Base-by-base conservation (phyloP, 2,888 invertebrate genomes). In the Pharmacophagus antenor region DNA sequence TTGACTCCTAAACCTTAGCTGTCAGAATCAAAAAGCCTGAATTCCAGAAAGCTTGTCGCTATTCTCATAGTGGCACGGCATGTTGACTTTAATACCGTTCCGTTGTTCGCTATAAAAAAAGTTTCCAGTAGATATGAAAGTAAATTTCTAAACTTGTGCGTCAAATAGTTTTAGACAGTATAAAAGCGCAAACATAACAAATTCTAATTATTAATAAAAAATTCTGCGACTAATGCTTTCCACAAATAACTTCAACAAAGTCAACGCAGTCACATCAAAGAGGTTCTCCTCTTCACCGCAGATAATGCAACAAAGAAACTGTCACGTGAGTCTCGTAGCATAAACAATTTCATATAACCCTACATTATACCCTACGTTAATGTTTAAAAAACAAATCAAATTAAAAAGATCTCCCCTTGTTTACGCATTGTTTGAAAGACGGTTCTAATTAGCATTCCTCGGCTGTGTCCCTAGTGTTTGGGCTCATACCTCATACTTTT, bases 401-500 rank as follows among this genome's bases (percentile, higher is more conserved):
- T 82, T 81, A 80, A 82, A 81, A 80, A 73, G 67, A 63, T 8
- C 65, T 70, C 77, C 82, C 82, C 78, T 67, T 81, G 80, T 83
- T 81, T 82, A 82, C 72, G 66, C 70, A 73, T 72, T 69, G 77
- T 81, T 80, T 82, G 80, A 78, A 76, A 80, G 82, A 77, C 74
- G 61, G 72, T 74, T 70, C 74, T 77, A 83, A 82, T 84, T 83
- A 83, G 82, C 70, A 76, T 78, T 77, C 72, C 62, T n/a, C 72
- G 68, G 68, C 72, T 77, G 71, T 74, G 74, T 75, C 78, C 71
- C 73, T 72, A 68, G 66, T 72, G 67, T 76, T 75, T 60, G 44
- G 57, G 46, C 47, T 78, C n/a, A n/a, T n/a, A n/a, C n/a, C n/a
- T n/a, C 79, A 77, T 79, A 77, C 71, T 72, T 73, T 49, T 54